A percentile compares a stretch with the other conserved stretches of the same genome.
phyloP scores from a whole-genome alignment of 1,140 invertebrate genomes.

The Glomeris maerens region DNA sequence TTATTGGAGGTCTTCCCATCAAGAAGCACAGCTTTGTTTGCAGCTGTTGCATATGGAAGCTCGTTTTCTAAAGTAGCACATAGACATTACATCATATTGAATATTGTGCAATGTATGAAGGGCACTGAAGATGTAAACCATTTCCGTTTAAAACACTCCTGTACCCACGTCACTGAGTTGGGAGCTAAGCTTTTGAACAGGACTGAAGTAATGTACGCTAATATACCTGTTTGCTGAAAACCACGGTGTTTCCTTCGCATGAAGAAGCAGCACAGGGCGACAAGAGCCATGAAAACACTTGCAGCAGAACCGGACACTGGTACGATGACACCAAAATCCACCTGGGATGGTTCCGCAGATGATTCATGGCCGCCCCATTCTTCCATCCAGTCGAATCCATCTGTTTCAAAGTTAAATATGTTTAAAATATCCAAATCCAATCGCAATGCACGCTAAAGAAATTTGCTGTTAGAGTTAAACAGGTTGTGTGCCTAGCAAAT shows the following conservation, averaged over 20 bases:
- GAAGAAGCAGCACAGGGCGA: conserved; percentile 74
- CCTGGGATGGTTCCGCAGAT: conserved; percentile 24
- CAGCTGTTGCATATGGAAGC: neutral
- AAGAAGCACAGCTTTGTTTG: neutral
- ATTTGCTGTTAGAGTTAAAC: neutral
- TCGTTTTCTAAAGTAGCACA: no score
- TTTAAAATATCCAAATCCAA: conserved; percentile 2
- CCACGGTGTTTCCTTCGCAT: conserved; percentile 15
- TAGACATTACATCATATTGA: no score
- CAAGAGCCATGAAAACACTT: conserved; percentile 78
- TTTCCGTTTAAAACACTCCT: no score
- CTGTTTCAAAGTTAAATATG: neutral
- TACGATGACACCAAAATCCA: conserved; percentile 80
- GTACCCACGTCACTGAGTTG: neutral
- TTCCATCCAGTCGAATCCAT: neutral
- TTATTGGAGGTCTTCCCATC: neutral
- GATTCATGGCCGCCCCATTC: no score
- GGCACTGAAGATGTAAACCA: no score
- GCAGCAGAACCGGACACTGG: conserved; percentile 80
- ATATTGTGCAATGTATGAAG: neutral
- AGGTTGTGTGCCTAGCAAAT: neutral
- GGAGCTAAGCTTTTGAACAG: neutral
- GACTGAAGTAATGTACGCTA: neutral
- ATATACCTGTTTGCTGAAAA: conserved; percentile 8
- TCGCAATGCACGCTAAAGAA: neutral